Conservation (phyloP, 1,140 invertebrate genomes). For the Drosophila yakuba region DNA sequence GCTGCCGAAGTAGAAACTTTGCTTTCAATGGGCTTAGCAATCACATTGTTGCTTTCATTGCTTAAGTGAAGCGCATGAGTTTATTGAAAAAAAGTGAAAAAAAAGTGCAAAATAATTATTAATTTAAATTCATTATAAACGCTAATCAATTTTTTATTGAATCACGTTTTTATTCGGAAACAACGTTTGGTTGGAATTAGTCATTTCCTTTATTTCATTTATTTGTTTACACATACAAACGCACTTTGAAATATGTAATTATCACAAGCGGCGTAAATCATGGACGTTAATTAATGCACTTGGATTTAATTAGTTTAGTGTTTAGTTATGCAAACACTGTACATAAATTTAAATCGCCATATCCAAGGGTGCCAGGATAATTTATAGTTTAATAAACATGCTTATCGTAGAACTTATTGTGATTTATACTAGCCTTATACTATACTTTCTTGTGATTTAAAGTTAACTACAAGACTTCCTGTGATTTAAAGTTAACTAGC, state of each 20-base stretch:
- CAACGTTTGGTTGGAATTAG: not conserved
- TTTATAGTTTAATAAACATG: not conserved
- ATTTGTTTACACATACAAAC: not conserved
- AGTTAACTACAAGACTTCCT: too few species aligned
- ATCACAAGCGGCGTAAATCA: not conserved
- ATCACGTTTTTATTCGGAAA: not conserved
- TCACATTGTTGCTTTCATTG: too few species aligned
- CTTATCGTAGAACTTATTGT: too few species aligned
- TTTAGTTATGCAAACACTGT: constrained; percentile 9
- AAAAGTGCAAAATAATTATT: too few species aligned
- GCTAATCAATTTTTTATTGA: not conserved
- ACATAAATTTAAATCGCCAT: not conserved
- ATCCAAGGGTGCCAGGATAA: not conserved
- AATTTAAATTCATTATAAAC: not conserved
- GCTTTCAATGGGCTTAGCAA: too few species aligned
- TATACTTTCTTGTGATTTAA: too few species aligned
- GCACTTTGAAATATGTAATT: constrained; percentile 16
- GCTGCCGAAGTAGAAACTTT: too few species aligned
- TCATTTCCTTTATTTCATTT: not conserved
- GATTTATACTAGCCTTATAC: too few species aligned
- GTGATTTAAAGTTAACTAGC: too few species aligned
- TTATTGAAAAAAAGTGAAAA: too few species aligned
- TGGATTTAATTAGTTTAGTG: constrained; percentile 1
- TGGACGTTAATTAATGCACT: constrained; percentile 5
- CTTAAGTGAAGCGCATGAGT: too few species aligned